Evolutionary conservation across 2,113 vertebrate genomes (phyloP).

Genomic region (Silurus meridionalis): DNA sequence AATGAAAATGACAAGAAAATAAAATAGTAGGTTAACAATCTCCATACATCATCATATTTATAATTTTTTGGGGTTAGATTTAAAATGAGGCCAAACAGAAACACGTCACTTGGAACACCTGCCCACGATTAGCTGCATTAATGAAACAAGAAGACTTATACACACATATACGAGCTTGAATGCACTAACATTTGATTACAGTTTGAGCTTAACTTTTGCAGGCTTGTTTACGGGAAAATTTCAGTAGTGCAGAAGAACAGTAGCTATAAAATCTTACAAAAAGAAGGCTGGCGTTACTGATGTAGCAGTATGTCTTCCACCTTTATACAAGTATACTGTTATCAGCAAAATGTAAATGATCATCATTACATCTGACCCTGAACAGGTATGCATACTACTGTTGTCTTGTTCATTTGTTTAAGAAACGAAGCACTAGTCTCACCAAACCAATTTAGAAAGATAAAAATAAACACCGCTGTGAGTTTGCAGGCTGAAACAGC

Average conservation of each 20-base stretch:
- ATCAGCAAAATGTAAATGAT: background rate
- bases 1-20: constrained; percentile 46
- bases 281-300: constrained; percentile 14
- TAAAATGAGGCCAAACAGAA: constrained; percentile 20
- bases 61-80: background rate
- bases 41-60: background rate
- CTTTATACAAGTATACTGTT: background rate
- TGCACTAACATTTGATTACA: background rate
- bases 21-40: background rate
- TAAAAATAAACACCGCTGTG: background rate
- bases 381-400: background rate
- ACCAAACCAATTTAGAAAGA: constrained; percentile 10
- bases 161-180: constrained; percentile 5
- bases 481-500: background rate
- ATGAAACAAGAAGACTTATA: background rate
- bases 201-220: constrained; percentile 7
- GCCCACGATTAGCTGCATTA: constrained; percentile 8
- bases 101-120: constrained; percentile 7
- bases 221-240: background rate
- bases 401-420: background rate
- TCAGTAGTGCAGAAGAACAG: background rate
- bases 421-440: background rate
- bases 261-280: background rate
- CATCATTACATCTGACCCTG: background rate
- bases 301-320: background rate